Evolutionary conservation across 2,888 invertebrate genomes (phyloP), one percentile per base, ranked within the genome.

Genomic region (Linyphia triangularis): DNA sequence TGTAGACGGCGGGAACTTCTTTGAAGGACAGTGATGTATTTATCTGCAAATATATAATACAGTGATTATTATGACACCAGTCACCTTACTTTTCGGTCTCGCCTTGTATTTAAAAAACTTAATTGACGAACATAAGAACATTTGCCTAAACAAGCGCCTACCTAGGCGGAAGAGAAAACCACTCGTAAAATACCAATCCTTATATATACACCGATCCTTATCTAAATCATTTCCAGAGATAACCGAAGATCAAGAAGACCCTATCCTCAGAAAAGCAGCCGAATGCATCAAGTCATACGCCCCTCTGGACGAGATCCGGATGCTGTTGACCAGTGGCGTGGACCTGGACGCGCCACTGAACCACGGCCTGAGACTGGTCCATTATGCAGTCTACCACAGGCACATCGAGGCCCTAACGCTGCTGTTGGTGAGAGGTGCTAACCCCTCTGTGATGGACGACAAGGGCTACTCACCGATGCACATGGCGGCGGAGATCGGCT

Each of bases 381-480:
- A 98, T 93, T 98, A 98, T 93, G 98, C 98, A 0, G 96, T 97
- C 90, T 97, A 97, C 95, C 96, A 97, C 92, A 84, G 73, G 16
- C 93, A 94, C 91, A 91, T 92, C 1, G 96, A 96, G 91, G 97
- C 97, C 0, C 96, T 96, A 0, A 95, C 96, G 81, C 93, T 97
- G 77, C 93, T 98, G 75, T 93, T 98, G 61, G 96, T 96, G 0
- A 94, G 96, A 59, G 97, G 97, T 10, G 95, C 96, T 91, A 95
- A 97, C 92, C 95, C 96, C 43, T 96, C 96, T 92, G 96, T 96
- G 0, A 94, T 95, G 0, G 97, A 97, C 91, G 97, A 97, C 92
- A 97, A 97, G 91, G 98, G 98, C 0, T 98, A 97, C 93, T 96
- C 97, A 84, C 96, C 98, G 0, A 93, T 98, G 70, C 98, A 98